These are phyloP conservation scores for Pygoscelis antarcticus DNA, from an alignment of 2,113 vertebrate species.

Conservation along the genomic window DNA sequence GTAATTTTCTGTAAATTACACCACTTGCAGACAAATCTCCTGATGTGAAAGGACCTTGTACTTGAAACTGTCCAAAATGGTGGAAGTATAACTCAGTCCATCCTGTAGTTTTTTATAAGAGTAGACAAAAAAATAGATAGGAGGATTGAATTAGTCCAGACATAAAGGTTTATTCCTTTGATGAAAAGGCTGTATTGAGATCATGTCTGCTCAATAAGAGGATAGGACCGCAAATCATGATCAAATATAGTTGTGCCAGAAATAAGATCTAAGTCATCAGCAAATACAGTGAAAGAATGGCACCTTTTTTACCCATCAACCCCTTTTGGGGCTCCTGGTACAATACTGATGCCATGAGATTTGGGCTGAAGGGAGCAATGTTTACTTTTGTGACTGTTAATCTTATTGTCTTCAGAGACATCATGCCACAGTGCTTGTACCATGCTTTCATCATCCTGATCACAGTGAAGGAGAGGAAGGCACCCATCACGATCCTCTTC, in stretches of 20 bases:
- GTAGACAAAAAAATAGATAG: not conserved
- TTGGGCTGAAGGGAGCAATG: not conserved
- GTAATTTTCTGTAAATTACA: not conserved
- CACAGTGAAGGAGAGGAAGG: not conserved
- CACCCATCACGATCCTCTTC: not conserved
- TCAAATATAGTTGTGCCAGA: not conserved
- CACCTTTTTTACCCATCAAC: fast-evolving
- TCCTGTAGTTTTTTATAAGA: not conserved
- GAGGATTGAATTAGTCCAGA: not conserved
- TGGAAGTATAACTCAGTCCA: not conserved
- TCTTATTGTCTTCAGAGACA: not conserved
- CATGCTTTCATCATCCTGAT: not conserved
- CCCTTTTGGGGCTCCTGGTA: not conserved
- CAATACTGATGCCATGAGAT: not conserved
- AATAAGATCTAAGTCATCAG: not conserved
- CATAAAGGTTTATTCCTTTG: not conserved
- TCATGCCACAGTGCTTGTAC: fast-evolving
- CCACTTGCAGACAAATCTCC: not conserved
- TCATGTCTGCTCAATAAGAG: not conserved
- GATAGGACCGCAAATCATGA: not conserved
- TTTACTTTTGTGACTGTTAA: not conserved
- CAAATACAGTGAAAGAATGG: not conserved
- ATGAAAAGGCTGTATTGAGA: not conserved
- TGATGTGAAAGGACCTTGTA: not conserved
- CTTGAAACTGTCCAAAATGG: not conserved